Conservation (phyloP, 2,113 vertebrate genomes). For the Bungarus multicinctus region DNA sequence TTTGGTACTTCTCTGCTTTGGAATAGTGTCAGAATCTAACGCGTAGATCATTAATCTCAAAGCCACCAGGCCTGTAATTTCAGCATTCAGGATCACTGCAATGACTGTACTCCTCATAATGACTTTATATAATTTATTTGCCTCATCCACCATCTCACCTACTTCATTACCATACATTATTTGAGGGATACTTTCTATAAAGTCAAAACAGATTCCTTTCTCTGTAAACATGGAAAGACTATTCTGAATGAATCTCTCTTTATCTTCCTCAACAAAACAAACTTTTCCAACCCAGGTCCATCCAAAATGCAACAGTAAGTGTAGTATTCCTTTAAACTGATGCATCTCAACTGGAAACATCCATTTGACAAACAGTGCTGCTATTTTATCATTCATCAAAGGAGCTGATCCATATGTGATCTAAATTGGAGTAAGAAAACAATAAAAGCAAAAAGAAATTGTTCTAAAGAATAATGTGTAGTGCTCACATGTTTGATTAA, state of each 20-base stretch:
- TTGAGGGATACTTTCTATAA: background rate
- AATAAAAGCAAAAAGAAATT: background rate
- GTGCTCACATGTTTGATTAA: background rate
- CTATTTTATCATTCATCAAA: background rate
- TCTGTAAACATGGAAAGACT: background rate
- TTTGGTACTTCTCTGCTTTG: background rate
- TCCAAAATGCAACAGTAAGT: background rate
- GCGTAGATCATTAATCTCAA: background rate
- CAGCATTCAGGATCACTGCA: background rate
- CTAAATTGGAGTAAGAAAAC: background rate
- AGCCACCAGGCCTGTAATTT: background rate
- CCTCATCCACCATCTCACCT: background rate
- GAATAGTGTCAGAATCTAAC: background rate
- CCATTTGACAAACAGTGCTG: background rate
- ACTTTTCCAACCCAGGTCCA: background rate
- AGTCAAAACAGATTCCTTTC: background rate
- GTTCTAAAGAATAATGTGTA: background rate
- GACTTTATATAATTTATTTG: background rate
- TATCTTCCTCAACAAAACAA: background rate
- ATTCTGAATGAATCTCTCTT: background rate
- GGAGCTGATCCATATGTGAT: background rate
- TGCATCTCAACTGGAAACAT: background rate
- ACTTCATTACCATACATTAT: background rate
- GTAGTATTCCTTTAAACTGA: background rate
- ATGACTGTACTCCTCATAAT: background rate